phyloP scores from a whole-genome alignment of 1,140 invertebrate genomes.

The Drosophila navojoa region DNA sequence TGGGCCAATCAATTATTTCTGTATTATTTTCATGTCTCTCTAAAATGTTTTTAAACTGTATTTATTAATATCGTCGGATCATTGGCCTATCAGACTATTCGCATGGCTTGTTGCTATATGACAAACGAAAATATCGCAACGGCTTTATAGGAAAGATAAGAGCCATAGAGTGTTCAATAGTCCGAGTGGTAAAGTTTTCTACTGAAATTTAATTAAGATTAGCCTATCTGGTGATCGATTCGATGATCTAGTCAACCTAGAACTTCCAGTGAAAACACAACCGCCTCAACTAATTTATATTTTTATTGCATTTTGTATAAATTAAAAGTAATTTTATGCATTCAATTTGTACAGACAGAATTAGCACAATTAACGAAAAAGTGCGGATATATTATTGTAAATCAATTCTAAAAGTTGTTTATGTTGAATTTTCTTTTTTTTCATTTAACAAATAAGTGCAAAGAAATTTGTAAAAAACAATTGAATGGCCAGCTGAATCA shows the following conservation, averaged over 20 bases:
- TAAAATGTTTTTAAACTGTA: too few relatives aligned
- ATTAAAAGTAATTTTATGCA: constrained; percentile 24
- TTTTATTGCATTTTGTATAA: constrained; percentile 72
- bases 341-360: constrained; percentile 66
- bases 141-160: background rate
- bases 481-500: constrained; percentile 63
- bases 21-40: too few relatives aligned
- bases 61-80: background rate
- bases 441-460: constrained; percentile 6
- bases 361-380: constrained; percentile 50
- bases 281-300: constrained; percentile 45
- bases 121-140: constrained; percentile 6
- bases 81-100: background rate
- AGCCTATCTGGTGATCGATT: constrained; percentile 10
- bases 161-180: constrained; percentile 2
- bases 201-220: constrained; percentile 2
- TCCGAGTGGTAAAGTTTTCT: constrained; percentile 1
- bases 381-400: constrained; percentile 30
- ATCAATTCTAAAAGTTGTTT: constrained; percentile 39
- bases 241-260: too few relatives aligned
- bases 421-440: background rate
- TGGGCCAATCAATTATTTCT: too few relatives aligned
- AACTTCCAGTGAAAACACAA: background rate
- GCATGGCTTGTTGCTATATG: background rate
- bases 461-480: constrained; percentile 1